Base-by-base conservation (phyloP, 2,113 vertebrate species). In the Ammodytes marinus region DNA sequence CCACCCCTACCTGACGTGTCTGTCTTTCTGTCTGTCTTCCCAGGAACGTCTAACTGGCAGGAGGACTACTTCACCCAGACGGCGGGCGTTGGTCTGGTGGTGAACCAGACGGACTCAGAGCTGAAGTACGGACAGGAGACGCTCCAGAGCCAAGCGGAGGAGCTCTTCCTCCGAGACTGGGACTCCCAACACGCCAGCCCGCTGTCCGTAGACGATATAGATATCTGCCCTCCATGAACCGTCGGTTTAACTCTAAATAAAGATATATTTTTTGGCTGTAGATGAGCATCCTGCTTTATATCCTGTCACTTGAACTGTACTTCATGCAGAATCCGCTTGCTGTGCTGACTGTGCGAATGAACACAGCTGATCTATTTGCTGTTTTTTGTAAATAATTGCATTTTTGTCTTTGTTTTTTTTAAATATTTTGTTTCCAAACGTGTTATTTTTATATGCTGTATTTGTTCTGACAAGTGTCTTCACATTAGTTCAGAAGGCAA, bases 31-130 rank as follows among this genome's bases (percentile, higher is more conserved):
- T 7, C 14, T 68, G 1, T 55, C 37, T 54, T 57, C 59, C 6
- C 77, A 97, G 96, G 96, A 39, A 97, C 96, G 0, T 97, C 96
- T 57, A 96, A 97, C 91, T 97, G 96, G 96, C 95, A 95, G 0
- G 94, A 96, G 89, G 89, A 94, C 80, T 97, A 96, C 79, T 97
- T 96, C 73, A 92, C 86, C 19, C 70, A 89, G 5, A 96, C 95
- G 0, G 93, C 96, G 0, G 96, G 96, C 2, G 94, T 95, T 40
- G 95, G 95, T 0, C 35, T 96, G 81, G 92, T 96, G 55, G 89
- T 96, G 69, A 96, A 96, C 88, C 95, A 96, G 90, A 96, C 95
- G 0, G 92, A 84, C 8, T 87, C 88, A 0, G 74, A 8, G 1
- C 82, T 92, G 0, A 66, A 67, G 7, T 9, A 65, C 7, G 90